Percentiles rank a stretch among this genome's conserved stretches.
Evolutionary conservation across 30 jellyfish, hydroid and myxozoan species (phyloP).

Genomic region (Turritopsis dohrnii): DNA sequence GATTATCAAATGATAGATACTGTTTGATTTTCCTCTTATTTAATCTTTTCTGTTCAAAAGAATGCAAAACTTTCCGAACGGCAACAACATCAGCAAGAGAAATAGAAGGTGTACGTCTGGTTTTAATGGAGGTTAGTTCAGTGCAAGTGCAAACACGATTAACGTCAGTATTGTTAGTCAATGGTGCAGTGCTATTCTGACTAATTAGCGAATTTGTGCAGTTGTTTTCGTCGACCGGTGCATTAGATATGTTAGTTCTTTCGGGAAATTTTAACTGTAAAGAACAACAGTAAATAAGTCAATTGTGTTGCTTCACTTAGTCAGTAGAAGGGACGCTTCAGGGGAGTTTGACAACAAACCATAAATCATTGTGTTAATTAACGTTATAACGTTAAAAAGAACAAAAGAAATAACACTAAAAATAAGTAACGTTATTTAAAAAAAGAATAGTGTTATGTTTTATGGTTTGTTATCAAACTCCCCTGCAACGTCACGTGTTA

Average conservation of each 20-base stretch:
- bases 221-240: neutral
- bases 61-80: neutral
- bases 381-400: neutral
- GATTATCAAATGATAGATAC: neutral
- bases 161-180: neutral
- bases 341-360: too few relatives aligned
- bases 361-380: too few relatives aligned
- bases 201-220: neutral
- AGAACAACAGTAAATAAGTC: neutral
- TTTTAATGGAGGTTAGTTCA: neutral
- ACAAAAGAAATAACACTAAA: too few relatives aligned
- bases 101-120: neutral
- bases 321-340: too few relatives aligned
- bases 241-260: neutral
- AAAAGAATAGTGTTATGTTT: too few relatives aligned
- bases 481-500: too few relatives aligned
- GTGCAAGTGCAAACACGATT: neutral
- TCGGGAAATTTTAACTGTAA: neutral
- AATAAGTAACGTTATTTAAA: too few relatives aligned
- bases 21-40: conserved; percentile 7
- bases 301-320: neutral
- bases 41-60: neutral
- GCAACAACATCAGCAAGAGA: neutral
- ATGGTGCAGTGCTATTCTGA: neutral
- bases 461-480: too few relatives aligned